Evolutionary conservation across 2,113 vertebrate species (phyloP).

Genomic region (Synchiropus splendidus): DNA sequence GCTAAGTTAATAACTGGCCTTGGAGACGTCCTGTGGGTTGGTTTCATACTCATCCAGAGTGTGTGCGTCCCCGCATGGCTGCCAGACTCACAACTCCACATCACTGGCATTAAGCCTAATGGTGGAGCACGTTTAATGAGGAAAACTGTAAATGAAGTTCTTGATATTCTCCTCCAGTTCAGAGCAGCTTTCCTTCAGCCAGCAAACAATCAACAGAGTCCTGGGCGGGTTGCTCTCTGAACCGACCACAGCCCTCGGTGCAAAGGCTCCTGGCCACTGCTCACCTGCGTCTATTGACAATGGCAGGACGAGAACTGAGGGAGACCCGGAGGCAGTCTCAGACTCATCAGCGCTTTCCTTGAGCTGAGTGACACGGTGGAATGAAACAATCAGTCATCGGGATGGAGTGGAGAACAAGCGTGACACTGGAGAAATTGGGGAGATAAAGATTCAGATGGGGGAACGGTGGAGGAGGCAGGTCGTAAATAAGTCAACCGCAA

Average conservation of each 20-base stretch:
- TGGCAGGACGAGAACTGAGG: not conserved
- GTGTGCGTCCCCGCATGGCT: too few species aligned
- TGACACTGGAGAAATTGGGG: not conserved
- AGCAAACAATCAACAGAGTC: constrained; percentile 24
- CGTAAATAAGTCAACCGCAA: too few species aligned
- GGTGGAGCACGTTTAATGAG: too few species aligned
- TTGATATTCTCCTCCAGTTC: too few species aligned
- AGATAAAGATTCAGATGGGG: not conserved
- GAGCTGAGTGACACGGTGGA: constrained; percentile 2
- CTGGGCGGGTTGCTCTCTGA: too few species aligned
- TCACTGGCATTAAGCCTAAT: too few species aligned
- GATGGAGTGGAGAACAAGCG: not conserved
- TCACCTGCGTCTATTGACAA: not conserved
- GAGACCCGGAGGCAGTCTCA: not conserved
- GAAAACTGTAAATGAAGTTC: too few species aligned
- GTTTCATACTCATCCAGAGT: too few species aligned
- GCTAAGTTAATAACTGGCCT: constrained; percentile 59
- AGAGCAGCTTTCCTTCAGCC: constrained; percentile 12
- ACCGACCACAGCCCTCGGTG: constrained; percentile 16
- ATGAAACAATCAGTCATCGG: constrained; percentile 1
- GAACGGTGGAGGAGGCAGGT: too few species aligned
- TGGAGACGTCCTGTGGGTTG: constrained; percentile 17
- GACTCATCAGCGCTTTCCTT: not conserved
- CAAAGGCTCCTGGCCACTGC: constrained; percentile 12
- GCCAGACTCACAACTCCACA: too few species aligned